Percentiles rank a stretch among this genome's conserved stretches.
Evolutionary conservation across 2,113 vertebrate species (phyloP).

Genomic region (Atlantisia rogersi): DNA sequence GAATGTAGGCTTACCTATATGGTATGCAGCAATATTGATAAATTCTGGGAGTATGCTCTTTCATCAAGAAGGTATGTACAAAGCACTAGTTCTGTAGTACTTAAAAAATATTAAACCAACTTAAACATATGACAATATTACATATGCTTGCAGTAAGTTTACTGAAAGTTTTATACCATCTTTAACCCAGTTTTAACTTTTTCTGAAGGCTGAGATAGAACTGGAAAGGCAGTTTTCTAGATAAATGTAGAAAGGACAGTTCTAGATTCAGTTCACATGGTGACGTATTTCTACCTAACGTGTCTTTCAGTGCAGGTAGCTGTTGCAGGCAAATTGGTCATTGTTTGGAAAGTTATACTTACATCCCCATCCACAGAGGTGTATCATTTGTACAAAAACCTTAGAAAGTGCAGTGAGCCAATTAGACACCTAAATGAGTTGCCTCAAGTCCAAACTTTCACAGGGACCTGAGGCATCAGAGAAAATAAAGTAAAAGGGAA

Average conservation of each 20-base stretch:
- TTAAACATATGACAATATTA: background rate
- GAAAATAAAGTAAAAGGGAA: background rate
- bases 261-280: conserved; percentile 8
- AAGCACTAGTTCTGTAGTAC: background rate
- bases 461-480: background rate
- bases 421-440: background rate
- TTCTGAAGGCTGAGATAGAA: conserved; percentile 23
- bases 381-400: background rate
- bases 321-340: background rate
- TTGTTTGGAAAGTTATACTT: background rate
- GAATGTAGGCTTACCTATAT: background rate
- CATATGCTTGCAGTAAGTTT: background rate
- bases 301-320: background rate
- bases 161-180: background rate
- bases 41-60: background rate
- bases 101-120: background rate
- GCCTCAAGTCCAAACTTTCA: background rate
- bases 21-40: background rate
- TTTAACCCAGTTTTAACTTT: background rate
- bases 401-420: background rate
- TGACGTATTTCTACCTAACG: background rate
- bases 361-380: background rate
- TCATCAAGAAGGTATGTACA: background rate
- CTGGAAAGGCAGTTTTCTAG: conserved; percentile 8
- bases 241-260: conserved; percentile 15